phyloP scores from a whole-genome alignment of 2,113 vertebrate genomes.

The Crypturellus undulatus region DNA sequence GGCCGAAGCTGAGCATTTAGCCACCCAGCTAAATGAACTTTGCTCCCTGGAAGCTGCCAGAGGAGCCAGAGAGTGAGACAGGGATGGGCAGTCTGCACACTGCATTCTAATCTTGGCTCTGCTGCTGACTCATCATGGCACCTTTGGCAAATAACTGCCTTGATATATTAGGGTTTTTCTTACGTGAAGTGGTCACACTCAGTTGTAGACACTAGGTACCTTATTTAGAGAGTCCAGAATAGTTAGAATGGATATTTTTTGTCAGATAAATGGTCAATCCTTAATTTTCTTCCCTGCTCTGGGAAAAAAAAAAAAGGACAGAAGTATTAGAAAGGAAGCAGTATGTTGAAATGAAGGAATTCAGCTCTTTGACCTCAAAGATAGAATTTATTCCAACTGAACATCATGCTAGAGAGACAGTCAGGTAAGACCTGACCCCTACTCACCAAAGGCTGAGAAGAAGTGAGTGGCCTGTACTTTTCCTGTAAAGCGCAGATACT shows the following conservation, averaged over 20 bases:
- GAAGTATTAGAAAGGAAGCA: not conserved
- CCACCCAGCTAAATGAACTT: not conserved
- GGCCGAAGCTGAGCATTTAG: not conserved
- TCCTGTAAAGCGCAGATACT: not conserved
- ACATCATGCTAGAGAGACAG: fast-evolving
- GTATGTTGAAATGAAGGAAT: not conserved
- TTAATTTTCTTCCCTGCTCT: not conserved
- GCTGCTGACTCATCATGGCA: not conserved
- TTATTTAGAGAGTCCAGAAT: not conserved
- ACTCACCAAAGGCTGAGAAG: not conserved
- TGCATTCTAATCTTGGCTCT: not conserved
- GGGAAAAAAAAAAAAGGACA: not conserved
- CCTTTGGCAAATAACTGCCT: not conserved
- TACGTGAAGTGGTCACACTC: not conserved
- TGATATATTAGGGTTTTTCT: not conserved
- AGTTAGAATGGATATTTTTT: not conserved
- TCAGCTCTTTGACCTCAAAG: not conserved
- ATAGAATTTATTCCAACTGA: not conserved
- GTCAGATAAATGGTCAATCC: not conserved
- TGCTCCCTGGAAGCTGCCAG: conserved; percentile 2
- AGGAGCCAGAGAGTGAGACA: not conserved
- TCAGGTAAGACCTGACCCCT: not conserved
- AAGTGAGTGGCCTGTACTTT: not conserved
- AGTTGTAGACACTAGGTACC: not conserved
- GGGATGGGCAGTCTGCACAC: not conserved